These are phyloP conservation scores for Lynx canadensis DNA, from an alignment of 2,113 vertebrate species.

Conservation along the genomic window DNA sequence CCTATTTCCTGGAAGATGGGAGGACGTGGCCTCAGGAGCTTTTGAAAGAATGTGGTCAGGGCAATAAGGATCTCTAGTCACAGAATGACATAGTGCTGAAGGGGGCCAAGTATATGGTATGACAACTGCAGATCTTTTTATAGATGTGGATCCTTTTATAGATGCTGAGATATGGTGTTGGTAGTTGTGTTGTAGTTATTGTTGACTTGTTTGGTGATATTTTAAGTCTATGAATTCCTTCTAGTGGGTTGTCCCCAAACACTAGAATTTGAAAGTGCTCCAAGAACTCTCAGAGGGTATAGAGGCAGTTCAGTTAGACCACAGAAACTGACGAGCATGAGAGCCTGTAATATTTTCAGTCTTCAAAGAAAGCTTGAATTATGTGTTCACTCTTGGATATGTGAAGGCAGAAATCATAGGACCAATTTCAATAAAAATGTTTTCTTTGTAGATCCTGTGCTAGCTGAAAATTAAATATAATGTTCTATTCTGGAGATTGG, in stretches of 20 bases:
- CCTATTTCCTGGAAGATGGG: neutral
- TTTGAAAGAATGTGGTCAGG: neutral
- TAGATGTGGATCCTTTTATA: constrained; percentile 51
- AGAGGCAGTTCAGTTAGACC: neutral
- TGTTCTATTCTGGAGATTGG: neutral
- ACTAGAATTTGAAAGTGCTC: neutral
- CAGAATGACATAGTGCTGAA: neutral
- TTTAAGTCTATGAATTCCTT: constrained; percentile 47
- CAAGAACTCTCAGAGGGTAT: neutral
- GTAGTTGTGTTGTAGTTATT: neutral
- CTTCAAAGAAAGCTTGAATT: neutral
- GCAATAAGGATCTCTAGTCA: neutral
- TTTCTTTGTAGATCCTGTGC: neutral
- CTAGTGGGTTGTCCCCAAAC: neutral
- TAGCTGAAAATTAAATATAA: constrained; percentile 17
- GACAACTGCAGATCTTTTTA: constrained; percentile 50
- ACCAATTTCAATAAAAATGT: neutral
- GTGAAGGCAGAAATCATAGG: neutral
- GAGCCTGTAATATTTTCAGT: neutral
- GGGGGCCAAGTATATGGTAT: neutral
- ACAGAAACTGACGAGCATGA: neutral
- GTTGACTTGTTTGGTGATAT: constrained; percentile 19
- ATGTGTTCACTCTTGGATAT: neutral
- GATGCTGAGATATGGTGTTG: neutral
- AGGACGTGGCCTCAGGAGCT: neutral